These are phyloP conservation scores for Iphiclides podalirius DNA, from an alignment of 2,888 invertebrate genomes.

Conservation along the genomic window DNA sequence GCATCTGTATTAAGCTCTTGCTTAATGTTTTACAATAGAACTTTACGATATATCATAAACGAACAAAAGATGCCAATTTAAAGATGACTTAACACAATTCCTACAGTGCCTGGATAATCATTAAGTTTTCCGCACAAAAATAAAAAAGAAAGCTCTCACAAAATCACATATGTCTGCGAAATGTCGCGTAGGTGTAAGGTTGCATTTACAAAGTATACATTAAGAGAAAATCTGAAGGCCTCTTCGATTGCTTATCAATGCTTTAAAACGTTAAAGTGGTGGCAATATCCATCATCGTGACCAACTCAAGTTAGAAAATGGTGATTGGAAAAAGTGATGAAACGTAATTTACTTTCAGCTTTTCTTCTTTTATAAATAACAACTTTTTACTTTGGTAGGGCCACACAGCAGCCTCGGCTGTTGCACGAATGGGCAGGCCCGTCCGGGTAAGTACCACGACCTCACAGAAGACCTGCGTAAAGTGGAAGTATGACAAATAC, in stretches of 20 bases:
- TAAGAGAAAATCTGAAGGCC: not conserved
- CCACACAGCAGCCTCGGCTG: too few relatives aligned
- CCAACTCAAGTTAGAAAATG: too few relatives aligned
- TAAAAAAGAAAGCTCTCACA: slow-evolving; percentile 9
- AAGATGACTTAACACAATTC: not conserved
- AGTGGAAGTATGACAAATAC: too few relatives aligned
- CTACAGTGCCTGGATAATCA: not conserved
- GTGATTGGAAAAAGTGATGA: too few relatives aligned
- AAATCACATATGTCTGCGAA: slow-evolving; percentile 8
- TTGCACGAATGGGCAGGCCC: too few relatives aligned
- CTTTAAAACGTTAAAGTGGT: not conserved
- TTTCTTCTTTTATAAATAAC: too few relatives aligned
- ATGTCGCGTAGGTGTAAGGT: slow-evolving; percentile 9
- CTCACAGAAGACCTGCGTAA: too few relatives aligned
- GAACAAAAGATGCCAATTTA: not conserved
- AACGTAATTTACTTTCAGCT: too few relatives aligned
- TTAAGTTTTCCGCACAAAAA: not conserved
- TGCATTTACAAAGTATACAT: not conserved
- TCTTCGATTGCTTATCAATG: slow-evolving; percentile 4
- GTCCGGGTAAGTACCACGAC: too few relatives aligned
- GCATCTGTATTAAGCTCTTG: too few relatives aligned
- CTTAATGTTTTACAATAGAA: not conserved
- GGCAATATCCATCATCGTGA: not conserved
- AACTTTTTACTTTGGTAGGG: too few relatives aligned
- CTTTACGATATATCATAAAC: not conserved